Evolutionary conservation across 2,797 vertebrate genomes (phyloP), one percentile per base, ranked within the genome.

Genomic region (Varecia variegata): DNA sequence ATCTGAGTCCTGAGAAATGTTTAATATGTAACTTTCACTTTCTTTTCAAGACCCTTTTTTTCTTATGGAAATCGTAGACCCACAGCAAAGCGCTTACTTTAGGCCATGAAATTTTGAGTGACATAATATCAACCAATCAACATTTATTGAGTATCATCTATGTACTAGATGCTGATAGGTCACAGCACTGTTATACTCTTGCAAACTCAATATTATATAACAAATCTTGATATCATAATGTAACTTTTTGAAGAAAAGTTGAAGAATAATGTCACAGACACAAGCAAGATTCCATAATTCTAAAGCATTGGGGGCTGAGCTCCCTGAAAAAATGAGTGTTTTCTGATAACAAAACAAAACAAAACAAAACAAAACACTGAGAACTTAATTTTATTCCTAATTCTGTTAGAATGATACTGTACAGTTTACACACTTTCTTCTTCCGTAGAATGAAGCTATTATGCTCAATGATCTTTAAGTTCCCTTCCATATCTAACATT

Each of bases 161-260:
- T 25, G 38, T 90, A 58, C 2, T 54, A 88, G 68, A 52, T 54
- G 6, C 40, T 56, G 18, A 20, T 79, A 79, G 67, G 43, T 60
- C 50, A 84, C 83, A 58, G 70, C 96, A 87, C 52, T 90, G 40
- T 81, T 91, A 68, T 91, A 62, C n/a, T 35, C 45, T 85, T 95
- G 30, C 2, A 83, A 38, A 60, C 8, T 93, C 15, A 35, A 50
- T 82, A 32, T 82, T 65, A 35, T 52, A 27, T 56, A 25, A 85
- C 62, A 94, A 71, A 38, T 96, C 56, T 90, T 86, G 18, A 76
- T 56, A 88, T 40, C 10, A 18, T 40, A 54, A 58, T 82, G 62
- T 9, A 8, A 50, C 43, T 54, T 88, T 90, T 47, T 68, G 86
- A 95, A 40, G 25, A 65, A 73, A 95, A 73, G 32, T 40, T 91